A percentile compares a stretch with the other conserved stretches of the same genome.
Evolutionary conservation across 2,797 vertebrate genomes (phyloP).

Genomic region (Craterocephalus amniculus): DNA sequence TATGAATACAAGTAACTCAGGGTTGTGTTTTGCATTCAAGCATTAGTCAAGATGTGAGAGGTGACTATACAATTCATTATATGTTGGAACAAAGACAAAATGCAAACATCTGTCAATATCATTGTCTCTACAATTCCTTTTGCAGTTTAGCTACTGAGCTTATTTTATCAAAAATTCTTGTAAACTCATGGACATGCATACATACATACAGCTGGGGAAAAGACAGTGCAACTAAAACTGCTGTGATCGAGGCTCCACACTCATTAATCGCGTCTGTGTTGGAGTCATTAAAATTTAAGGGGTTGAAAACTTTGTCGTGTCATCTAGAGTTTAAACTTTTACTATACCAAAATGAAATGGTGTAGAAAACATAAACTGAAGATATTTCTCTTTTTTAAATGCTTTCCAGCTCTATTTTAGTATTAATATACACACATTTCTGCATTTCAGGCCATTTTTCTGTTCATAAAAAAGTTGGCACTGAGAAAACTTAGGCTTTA

Average conservation of each 20-base stretch:
- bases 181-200: neutral
- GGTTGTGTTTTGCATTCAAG: conserved; percentile 64
- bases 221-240: conserved; percentile 34
- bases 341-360: neutral
- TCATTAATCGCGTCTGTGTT: neutral
- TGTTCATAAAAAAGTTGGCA: neutral
- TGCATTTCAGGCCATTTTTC: neutral
- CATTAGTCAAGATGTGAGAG: conserved; percentile 65
- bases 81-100: conserved; percentile 31
- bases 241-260: conserved; percentile 53
- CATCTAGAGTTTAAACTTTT: conserved; percentile 23
- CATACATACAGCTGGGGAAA: conserved; percentile 12
- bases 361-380: neutral
- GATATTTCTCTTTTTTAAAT: neutral
- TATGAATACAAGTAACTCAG: conserved; percentile 69
- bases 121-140: neutral
- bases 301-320: neutral
- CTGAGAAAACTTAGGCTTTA: neutral
- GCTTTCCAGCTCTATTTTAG: neutral
- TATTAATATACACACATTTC: neutral
- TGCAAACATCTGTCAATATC: conserved; percentile 6
- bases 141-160: neutral
- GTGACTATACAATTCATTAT: conserved; percentile 66
- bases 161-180: neutral
- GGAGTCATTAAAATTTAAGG: neutral